A percentile compares a stretch with the other conserved stretches of the same genome.
Conservation (phyloP, 2,888 invertebrate genomes). For the Lepidocyrtinus sp. region DNA sequence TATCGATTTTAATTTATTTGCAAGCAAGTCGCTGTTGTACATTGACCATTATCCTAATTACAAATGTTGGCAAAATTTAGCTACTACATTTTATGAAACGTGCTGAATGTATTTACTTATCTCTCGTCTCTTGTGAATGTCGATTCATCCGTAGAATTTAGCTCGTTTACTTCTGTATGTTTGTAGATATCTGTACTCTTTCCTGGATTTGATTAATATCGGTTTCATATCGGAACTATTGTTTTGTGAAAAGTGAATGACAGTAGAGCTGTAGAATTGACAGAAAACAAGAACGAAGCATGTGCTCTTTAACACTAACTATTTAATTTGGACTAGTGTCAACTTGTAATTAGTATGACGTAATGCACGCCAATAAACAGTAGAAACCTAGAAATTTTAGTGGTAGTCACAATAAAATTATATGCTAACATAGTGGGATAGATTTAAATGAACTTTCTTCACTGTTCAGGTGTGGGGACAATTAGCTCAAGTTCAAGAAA, state of each 20-base stretch:
- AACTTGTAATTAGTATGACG: too few relatives aligned
- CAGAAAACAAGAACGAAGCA: not conserved
- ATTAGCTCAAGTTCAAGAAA: conserved; percentile 82
- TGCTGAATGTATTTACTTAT: not conserved
- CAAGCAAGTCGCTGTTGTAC: too few relatives aligned
- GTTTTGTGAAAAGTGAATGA: not conserved
- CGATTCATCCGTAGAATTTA: too few relatives aligned
- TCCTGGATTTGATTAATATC: too few relatives aligned
- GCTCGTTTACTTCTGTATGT: too few relatives aligned
- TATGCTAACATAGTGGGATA: not conserved
- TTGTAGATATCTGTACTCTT: too few relatives aligned
- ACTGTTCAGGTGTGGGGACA: conserved; percentile 90
- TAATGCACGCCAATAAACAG: too few relatives aligned
- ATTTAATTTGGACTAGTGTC: not conserved
- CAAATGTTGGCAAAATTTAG: not conserved
- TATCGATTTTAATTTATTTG: too few relatives aligned
- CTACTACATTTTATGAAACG: not conserved
- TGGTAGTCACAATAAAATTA: not conserved
- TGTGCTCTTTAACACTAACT: not conserved
- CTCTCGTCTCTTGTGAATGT: not conserved
- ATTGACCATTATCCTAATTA: not conserved
- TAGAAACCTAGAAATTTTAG: too few relatives aligned
- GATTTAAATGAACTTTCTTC: conserved; percentile 48
- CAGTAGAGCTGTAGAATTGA: not conserved
- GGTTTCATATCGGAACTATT: not conserved